Conservation (phyloP, 1,140 invertebrate genomes). For the Apis florea region DNA sequence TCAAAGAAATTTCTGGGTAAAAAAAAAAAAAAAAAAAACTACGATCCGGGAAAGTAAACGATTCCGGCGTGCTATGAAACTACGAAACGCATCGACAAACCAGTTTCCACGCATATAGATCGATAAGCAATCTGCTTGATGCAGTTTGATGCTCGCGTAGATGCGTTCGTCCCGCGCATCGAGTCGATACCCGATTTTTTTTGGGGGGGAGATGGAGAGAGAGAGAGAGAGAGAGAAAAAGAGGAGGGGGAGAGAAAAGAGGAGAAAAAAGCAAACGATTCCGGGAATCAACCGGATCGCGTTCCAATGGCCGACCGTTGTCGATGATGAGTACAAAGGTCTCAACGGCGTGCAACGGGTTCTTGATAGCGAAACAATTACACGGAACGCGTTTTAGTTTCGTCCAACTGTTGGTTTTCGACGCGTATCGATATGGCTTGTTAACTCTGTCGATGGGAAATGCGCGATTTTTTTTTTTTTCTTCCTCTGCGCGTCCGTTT, state of each 20-base stretch:
- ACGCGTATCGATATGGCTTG: slow-evolving; percentile 16
- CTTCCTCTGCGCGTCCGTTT: background rate
- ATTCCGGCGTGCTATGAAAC: background rate
- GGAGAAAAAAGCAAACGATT: slow-evolving; percentile 45
- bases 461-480: background rate
- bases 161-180: slow-evolving; percentile 53
- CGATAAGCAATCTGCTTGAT: slow-evolving; percentile 62
- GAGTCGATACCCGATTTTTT: slow-evolving; percentile 42
- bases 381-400: slow-evolving; percentile 53
- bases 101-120: slow-evolving; percentile 25
- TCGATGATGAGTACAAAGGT: slow-evolving; percentile 19
- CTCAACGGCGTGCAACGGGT: slow-evolving; percentile 6
- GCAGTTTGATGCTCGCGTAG: slow-evolving; percentile 54
- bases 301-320: slow-evolving; percentile 1
- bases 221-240: slow-evolving; percentile 17
- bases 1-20: no score
- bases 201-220: slow-evolving; percentile 19
- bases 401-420: slow-evolving; percentile 33
- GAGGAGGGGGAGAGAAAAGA: background rate
- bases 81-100: background rate
- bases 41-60: slow-evolving; percentile 16
- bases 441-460: slow-evolving; percentile 23
- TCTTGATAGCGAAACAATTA: slow-evolving; percentile 59
- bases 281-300: slow-evolving; percentile 45
- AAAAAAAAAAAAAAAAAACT: background rate